These are phyloP conservation scores for Pardosa pseudoannulata DNA, from an alignment of 2,888 invertebrate species.

Conservation along the genomic window DNA sequence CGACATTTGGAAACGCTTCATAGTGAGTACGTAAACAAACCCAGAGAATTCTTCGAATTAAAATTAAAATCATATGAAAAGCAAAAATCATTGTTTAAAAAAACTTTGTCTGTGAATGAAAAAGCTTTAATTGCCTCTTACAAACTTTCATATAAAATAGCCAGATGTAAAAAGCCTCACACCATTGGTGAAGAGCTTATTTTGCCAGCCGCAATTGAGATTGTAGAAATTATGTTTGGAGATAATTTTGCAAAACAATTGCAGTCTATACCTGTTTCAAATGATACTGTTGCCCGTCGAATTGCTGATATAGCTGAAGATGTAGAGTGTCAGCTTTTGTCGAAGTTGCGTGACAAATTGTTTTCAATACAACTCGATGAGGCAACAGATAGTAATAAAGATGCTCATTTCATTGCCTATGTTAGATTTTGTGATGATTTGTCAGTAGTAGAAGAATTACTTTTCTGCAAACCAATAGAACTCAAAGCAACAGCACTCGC, in stretches of 20 bases:
- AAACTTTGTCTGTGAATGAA: conserved; percentile 27
- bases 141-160: conserved; percentile 55
- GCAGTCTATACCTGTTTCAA: conserved; percentile 31
- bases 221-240: conserved; percentile 32
- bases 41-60: not conserved
- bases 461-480: conserved; percentile 36
- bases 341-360: conserved; percentile 3
- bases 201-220: conserved; percentile 17
- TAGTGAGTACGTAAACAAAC: conserved; percentile 6
- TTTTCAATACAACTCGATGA: conserved; percentile 25
- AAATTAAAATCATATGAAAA: not conserved
- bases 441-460: conserved; percentile 35
- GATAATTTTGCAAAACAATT: conserved; percentile 20
- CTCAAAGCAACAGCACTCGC: conserved; percentile 32
- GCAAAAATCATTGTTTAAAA: conserved; percentile 11
- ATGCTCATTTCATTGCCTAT: conserved; percentile 33
- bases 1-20: conserved; percentile 22
- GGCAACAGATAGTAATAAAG: conserved; percentile 39
- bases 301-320: conserved; percentile 42
- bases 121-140: conserved; percentile 43
- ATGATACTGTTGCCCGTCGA: conserved; percentile 40
- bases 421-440: conserved; percentile 35
- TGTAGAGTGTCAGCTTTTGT: conserved; percentile 37
- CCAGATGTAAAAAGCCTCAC: conserved; percentile 58
- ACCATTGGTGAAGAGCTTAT: conserved; percentile 48